Base-by-base conservation (phyloP, 2,888 invertebrate genomes). In the Drosophila pegasa region DNA sequence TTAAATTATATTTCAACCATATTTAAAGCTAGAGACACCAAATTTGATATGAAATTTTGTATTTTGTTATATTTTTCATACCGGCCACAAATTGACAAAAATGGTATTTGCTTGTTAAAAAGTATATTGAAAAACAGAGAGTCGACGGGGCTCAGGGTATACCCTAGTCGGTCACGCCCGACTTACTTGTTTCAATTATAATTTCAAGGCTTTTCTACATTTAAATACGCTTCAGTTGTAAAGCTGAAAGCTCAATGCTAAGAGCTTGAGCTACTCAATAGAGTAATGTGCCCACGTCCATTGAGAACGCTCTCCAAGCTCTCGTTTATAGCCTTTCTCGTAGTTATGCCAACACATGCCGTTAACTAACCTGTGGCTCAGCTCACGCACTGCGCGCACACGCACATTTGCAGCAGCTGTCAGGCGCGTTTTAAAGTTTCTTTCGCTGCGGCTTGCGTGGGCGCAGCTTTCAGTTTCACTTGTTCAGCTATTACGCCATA, bases 401-500 rank as follows among this genome's bases (percentile, higher is more conserved):
- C 54, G 48, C 37, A 16, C 18, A 27, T 18, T 29, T 18, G 29
- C 14, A 45, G 51, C 55, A 60, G 67, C 41, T 71, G 75, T 47
- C 45, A 41, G 67, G n/a, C 71, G 63, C 71, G 76, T 40, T 74
- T 73, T 63, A 33, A 58, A 51, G 59, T 40, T 57, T 55, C 57
- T 57, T 54, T 48, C 47, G 61, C 52, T 59, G 31, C 27, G 57
- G 20, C 38, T 58, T 69, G 61, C 50, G 40, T 38, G 35, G 27
- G 14, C 25, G 37, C 22, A 33, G 52, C 54, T 65, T 71, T 71
- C 59, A 64, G 33, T 35, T 35, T 35, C 22, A 33, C 31, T 68
- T 61, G 66, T 72, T 59, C 61, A 62, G 62, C 75, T 79, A 75
- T 67, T 71, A 55, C 71, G 70, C 68, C 78, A 86, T 80, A 86